Conservation (phyloP, 2,797 vertebrate genomes). For the Alauda arvensis region DNA sequence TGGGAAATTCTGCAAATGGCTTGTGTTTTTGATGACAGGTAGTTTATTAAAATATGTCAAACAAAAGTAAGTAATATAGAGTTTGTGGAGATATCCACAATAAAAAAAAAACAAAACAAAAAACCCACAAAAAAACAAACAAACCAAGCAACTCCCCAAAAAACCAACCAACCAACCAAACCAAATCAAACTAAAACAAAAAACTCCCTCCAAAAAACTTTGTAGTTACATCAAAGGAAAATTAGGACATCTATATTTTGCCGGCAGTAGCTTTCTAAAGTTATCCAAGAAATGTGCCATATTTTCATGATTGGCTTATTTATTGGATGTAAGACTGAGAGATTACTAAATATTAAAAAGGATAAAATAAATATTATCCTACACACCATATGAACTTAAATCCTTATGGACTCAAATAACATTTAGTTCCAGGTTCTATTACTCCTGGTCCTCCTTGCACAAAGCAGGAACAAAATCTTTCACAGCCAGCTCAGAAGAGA, state of each 20-base stretch:
- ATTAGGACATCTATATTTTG: constrained; percentile 19
- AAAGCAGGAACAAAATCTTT: neutral
- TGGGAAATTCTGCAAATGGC: neutral
- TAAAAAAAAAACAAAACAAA: neutral
- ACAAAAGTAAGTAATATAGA: neutral
- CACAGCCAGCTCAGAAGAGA: neutral
- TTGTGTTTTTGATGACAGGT: neutral
- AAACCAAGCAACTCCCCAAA: no score
- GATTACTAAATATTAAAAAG: neutral
- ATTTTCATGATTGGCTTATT: neutral
- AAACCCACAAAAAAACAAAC: no score
- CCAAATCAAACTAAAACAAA: no score
- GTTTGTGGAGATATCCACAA: neutral
- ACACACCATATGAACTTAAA: neutral
- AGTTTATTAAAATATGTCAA: neutral
- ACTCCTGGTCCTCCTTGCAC: neutral
- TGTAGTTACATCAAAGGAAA: neutral
- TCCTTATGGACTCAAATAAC: neutral
- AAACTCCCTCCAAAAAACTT: neutral
- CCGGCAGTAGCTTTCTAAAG: neutral
- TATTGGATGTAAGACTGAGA: neutral
- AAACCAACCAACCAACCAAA: no score
- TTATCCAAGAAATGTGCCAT: neutral
- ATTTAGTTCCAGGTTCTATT: neutral
- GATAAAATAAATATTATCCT: neutral